These are phyloP conservation scores for Amyelois transitella DNA, from an alignment of 1,140 invertebrate species.

Conservation along the genomic window DNA sequence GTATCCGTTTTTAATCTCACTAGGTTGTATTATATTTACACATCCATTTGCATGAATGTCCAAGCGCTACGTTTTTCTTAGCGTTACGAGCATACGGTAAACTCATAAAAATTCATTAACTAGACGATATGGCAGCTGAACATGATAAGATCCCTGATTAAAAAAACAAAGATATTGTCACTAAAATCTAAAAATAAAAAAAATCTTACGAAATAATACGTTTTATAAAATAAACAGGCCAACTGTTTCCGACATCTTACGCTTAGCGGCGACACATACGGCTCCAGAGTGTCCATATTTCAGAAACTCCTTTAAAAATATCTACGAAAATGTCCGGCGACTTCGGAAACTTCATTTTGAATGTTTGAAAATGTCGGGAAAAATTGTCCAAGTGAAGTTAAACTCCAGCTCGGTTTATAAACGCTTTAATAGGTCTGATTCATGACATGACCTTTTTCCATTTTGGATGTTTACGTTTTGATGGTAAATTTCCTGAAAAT, in stretches of 20 bases:
- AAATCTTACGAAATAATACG: background rate
- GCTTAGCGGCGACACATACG: background rate
- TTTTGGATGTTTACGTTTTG: background rate
- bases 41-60: too few relatives aligned
- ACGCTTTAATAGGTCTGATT: background rate
- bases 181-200: too few relatives aligned
- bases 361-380: slow-evolving; percentile 3
- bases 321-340: background rate
- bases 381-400: background rate
- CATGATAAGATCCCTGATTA: too few relatives aligned
- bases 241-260: background rate
- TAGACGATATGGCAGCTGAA: too few relatives aligned
- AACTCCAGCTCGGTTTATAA: too few relatives aligned
- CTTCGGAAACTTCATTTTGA: background rate
- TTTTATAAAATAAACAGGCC: background rate
- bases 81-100: too few relatives aligned
- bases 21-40: too few relatives aligned
- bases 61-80: too few relatives aligned
- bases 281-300: background rate
- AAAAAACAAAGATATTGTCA: too few relatives aligned
- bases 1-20: too few relatives aligned
- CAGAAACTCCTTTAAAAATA: background rate
- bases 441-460: background rate
- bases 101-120: too few relatives aligned
- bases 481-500: too few relatives aligned